These are phyloP conservation scores for Fundulus diaphanus DNA, from an alignment of 2,797 vertebrate genomes.

Conservation along the genomic window DNA sequence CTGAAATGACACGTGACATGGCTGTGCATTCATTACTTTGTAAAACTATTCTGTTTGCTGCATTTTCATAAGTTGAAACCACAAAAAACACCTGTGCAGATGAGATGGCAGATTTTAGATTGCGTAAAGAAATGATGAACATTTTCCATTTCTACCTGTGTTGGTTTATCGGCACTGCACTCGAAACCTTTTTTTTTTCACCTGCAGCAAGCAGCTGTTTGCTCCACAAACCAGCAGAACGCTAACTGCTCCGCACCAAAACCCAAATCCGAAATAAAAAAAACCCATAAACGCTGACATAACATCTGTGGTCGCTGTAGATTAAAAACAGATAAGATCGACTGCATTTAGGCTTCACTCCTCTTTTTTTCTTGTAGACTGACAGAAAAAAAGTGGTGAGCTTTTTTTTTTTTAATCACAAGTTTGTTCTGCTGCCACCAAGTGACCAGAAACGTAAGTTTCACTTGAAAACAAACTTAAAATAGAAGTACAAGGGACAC, in stretches of 20 bases:
- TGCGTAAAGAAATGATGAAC: neutral
- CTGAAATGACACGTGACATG: neutral
- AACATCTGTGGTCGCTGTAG: slow-evolving; percentile 1
- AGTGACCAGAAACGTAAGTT: slow-evolving; percentile 2
- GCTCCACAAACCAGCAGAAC: neutral
- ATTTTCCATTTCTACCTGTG: neutral
- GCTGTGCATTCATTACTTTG: neutral
- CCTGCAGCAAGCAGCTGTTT: neutral
- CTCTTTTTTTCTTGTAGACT: neutral
- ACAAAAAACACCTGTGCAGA: neutral
- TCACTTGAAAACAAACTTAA: neutral
- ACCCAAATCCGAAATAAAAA: neutral
- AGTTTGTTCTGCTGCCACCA: slow-evolving; percentile 18
- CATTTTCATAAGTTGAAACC: neutral
- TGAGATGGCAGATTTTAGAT: neutral
- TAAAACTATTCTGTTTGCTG: neutral
- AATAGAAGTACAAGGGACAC: neutral
- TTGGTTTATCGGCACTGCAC: neutral
- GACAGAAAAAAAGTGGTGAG: neutral
- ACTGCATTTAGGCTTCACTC: neutral
- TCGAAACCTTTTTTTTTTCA: neutral
- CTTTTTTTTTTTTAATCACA: neutral
- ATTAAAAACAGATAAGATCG: neutral
- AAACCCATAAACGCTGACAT: neutral
- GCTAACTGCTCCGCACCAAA: neutral